These are phyloP conservation scores for Orthonevra nobilis DNA, from an alignment of 2,888 invertebrate species.

Conservation along the genomic window DNA sequence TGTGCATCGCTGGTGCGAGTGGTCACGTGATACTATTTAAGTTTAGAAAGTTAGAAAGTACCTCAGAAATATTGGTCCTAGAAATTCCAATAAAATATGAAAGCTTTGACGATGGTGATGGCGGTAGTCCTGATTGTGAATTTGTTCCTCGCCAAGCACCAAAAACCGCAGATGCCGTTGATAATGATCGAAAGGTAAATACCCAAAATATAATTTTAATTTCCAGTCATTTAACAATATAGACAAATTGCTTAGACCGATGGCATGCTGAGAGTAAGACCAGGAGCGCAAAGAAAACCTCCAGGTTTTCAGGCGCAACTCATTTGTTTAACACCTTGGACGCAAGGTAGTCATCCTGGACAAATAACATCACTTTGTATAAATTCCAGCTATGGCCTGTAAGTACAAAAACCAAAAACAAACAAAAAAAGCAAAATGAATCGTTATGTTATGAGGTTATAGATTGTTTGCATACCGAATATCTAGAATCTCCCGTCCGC, in stretches of 20 bases:
- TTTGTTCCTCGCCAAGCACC: conserved; percentile 82
- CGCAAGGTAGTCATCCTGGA: conserved; percentile 89
- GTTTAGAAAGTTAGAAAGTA: conserved; percentile 94
- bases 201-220: too few species aligned
- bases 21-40: conserved; percentile 97
- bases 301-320: conserved; percentile 98
- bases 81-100: conserved; percentile 94
- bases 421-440: neutral
- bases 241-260: conserved; percentile 76
- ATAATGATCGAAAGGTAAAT: conserved; percentile 81
- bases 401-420: conserved; percentile 80
- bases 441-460: conserved; percentile 61
- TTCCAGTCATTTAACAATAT: conserved; percentile 26
- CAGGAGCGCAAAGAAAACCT: conserved; percentile 90
- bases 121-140: conserved; percentile 91
- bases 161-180: conserved; percentile 77
- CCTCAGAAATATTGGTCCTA: conserved; percentile 88
- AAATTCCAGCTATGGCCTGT: conserved; percentile 98
- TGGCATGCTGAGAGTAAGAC: conserved; percentile 84
- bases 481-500: conserved; percentile 51
- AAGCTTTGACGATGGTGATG: conserved; percentile 87
- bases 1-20: conserved; percentile 94
- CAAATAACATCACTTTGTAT: conserved; percentile 94
- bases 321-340: conserved; percentile 94
- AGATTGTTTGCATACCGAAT: conserved; percentile 63